Evolutionary conservation across 2,888 invertebrate species (phyloP).

Genomic region (Lutraria lutraria): DNA sequence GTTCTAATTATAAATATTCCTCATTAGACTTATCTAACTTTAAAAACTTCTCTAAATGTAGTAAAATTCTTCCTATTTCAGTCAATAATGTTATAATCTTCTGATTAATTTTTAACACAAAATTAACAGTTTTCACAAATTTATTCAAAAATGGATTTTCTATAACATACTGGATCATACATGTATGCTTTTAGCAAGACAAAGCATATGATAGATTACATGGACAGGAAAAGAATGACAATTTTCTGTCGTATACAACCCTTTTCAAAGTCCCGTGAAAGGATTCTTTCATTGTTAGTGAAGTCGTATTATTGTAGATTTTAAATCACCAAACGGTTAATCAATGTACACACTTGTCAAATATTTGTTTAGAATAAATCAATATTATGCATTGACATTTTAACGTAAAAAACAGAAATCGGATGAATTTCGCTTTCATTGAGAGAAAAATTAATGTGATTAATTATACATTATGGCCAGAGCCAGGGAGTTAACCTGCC

Average conservation of each 20-base stretch:
- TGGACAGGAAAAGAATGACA: conserved; percentile 33
- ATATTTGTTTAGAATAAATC: no score
- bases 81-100: background rate
- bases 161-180: background rate
- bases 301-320: no score
- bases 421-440: no score
- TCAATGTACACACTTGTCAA: no score
- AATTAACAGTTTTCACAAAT: background rate
- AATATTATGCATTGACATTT: no score
- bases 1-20: background rate
- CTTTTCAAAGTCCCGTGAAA: background rate
- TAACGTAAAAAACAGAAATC: no score
- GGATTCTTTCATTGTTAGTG: background rate
- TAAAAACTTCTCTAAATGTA: background rate
- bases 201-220: conserved; percentile 30
- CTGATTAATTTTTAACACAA: background rate
- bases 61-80: background rate
- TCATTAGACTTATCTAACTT: background rate
- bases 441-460: no score
- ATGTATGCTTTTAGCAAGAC: conserved; percentile 21
- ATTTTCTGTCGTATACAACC: conserved; percentile 29
- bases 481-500: no score
- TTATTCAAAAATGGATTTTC: background rate
- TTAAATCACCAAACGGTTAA: no score
- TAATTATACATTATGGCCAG: no score